Base-by-base conservation (phyloP, 2,888 invertebrate species). In the Ariolimax columbianus region DNA sequence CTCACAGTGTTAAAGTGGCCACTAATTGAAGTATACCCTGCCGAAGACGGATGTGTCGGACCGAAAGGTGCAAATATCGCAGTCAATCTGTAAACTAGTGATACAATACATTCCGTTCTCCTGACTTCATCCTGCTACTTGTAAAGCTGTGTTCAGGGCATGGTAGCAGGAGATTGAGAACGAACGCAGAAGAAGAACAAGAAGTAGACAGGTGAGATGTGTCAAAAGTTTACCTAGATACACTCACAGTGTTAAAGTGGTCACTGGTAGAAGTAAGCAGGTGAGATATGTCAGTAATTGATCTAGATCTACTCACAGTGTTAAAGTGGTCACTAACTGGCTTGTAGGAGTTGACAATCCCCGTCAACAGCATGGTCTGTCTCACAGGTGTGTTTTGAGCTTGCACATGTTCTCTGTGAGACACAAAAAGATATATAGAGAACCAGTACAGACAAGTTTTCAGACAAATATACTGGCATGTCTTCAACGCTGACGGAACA, bases 271-370 rank as follows among this genome's bases (percentile, higher is more conserved):
- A n/a, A n/a, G n/a, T n/a, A n/a, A n/a, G 19, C n/a, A n/a, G n/a
- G n/a, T n/a, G n/a, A n/a, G n/a, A 63, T n/a, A 19, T 9, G n/a
- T n/a, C 1, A 63, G 9, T 26, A 19, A 26, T 26, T 7, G n/a
- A n/a, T n/a, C n/a, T 3, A 38, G 73, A 47, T 23, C 38, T 30
- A 95, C 96, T 96, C 95, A 98, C 98, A 95, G 98, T 98, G 93
- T 97, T 96, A 91, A 97, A 97, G 92, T 98, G 98, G 94, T 97
- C 97, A 77, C 98, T 97, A 14, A 97, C 96, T 19, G 99, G 99
- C 94, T 98, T 99, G 93, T 97, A 99, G 93, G 96, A 97, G 89
- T 97, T 97, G 0, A 98, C 98, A 90, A 97, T 96, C 92, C 96
- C 96, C 88, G 97, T 97, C 77, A 99, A 95, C 89, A 97, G 97